phyloP scores from a whole-genome alignment of 2,113 vertebrate species.

The Butorides virescens region DNA sequence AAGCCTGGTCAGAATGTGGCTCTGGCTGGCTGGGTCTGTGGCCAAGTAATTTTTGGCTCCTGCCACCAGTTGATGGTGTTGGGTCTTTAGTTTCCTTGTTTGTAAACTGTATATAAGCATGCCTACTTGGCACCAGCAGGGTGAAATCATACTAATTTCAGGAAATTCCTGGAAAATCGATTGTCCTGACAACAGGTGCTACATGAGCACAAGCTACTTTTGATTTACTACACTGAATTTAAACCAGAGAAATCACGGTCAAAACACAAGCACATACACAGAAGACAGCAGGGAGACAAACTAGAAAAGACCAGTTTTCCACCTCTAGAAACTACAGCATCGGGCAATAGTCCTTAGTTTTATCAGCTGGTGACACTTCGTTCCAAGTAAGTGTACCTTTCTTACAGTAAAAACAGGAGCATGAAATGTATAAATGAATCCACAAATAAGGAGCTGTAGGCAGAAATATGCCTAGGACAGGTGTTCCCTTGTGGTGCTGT shows the following conservation, averaged over 20 bases:
- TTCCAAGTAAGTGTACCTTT: not conserved
- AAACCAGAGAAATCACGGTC: not conserved
- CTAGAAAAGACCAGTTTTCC: not conserved
- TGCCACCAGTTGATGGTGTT: not conserved
- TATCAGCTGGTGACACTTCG: not conserved
- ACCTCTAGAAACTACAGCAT: not conserved
- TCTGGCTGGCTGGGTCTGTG: not conserved
- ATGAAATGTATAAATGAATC: not conserved
- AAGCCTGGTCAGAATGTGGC: not conserved
- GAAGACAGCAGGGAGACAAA: not conserved
- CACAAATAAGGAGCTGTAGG: not conserved
- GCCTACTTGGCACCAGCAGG: not conserved
- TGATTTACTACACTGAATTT: not conserved
- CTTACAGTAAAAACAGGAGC: not conserved
- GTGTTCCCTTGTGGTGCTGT: not conserved
- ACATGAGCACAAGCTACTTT: not conserved
- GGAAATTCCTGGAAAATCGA: slow-evolving; percentile 39
- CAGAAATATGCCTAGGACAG: not conserved
- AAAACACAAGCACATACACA: not conserved
- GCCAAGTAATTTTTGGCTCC: not conserved
- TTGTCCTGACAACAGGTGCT: slow-evolving; percentile 46
- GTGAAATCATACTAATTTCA: slow-evolving; percentile 27
- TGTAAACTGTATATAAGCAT: slow-evolving; percentile 8
- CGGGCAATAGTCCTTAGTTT: not conserved
- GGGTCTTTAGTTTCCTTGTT: not conserved